Conservation (phyloP, 2,888 invertebrate genomes). For the Parnassius smintheus region DNA sequence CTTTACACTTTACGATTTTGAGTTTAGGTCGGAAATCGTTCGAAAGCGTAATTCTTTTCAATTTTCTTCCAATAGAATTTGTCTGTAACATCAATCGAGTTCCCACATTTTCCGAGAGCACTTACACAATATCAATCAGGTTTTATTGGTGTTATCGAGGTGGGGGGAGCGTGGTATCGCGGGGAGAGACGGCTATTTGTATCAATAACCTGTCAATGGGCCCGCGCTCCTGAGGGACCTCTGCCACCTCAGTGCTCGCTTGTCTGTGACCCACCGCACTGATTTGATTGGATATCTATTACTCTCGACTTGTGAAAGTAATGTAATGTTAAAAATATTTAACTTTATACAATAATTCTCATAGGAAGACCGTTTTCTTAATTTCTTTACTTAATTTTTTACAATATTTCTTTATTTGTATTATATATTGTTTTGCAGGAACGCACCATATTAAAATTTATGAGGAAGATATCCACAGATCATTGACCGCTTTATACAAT, state of each 20-base stretch:
- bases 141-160: conserved; percentile 80
- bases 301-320: conserved; percentile 58
- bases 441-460: no score
- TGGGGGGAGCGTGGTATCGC: conserved; percentile 46
- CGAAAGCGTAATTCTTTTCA: conserved; percentile 63
- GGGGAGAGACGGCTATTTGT: conserved; percentile 70
- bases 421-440: no score
- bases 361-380: no score
- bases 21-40: conserved; percentile 46
- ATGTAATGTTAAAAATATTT: neutral
- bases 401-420: no score
- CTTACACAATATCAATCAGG: conserved; percentile 82
- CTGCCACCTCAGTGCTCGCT: conserved; percentile 55
- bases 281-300: conserved; percentile 74
- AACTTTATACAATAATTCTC: no score
- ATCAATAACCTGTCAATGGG: conserved; percentile 82
- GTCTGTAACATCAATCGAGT: conserved; percentile 80
- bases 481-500: no score
- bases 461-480: no score
- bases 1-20: conserved; percentile 42
- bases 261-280: conserved; percentile 63
- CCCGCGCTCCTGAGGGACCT: conserved; percentile 67
- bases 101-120: conserved; percentile 81
- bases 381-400: no score
- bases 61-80: conserved; percentile 80